Evolutionary conservation across 2,797 vertebrate species (phyloP).

Genomic region (Lacerta bilineata): DNA sequence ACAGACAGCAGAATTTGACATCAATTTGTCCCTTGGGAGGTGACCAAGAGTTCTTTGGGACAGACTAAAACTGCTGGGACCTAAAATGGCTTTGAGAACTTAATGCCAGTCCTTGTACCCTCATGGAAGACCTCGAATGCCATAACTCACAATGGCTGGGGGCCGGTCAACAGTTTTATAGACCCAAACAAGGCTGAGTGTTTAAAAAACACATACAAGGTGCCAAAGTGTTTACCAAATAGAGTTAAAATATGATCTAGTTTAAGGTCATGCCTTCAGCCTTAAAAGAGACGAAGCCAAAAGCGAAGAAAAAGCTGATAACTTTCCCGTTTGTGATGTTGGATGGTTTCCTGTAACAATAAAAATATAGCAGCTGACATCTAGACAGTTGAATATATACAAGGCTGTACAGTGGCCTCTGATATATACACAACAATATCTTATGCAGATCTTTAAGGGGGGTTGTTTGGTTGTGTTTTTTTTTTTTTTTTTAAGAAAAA

Average conservation of each 20-base stretch:
- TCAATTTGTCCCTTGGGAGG: conserved; percentile 87
- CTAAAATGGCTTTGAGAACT: conserved; percentile 58
- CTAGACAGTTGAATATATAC: conserved; percentile 74
- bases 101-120: conserved; percentile 72
- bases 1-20: conserved; percentile 90
- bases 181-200: conserved; percentile 32
- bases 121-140: conserved; percentile 57
- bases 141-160: conserved; percentile 55
- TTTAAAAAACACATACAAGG: conserved; percentile 46
- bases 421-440: conserved; percentile 75
- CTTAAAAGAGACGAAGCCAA: conserved; percentile 61
- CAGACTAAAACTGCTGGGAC: conserved; percentile 68
- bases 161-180: conserved; percentile 41
- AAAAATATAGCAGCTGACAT: conserved; percentile 71
- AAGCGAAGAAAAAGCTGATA: conserved; percentile 39
- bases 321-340: conserved; percentile 77
- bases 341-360: conserved; percentile 75
- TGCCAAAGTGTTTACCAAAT: conserved; percentile 67
- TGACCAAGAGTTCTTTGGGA: conserved; percentile 75
- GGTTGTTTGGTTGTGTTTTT: neutral
- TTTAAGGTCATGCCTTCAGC: conserved; percentile 59
- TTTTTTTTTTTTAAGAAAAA: neutral
- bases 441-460: conserved; percentile 69
- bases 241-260: conserved; percentile 64
- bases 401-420: conserved; percentile 64